Conservation (phyloP, 2,113 vertebrate species). For the Carettochelys insculpta region DNA sequence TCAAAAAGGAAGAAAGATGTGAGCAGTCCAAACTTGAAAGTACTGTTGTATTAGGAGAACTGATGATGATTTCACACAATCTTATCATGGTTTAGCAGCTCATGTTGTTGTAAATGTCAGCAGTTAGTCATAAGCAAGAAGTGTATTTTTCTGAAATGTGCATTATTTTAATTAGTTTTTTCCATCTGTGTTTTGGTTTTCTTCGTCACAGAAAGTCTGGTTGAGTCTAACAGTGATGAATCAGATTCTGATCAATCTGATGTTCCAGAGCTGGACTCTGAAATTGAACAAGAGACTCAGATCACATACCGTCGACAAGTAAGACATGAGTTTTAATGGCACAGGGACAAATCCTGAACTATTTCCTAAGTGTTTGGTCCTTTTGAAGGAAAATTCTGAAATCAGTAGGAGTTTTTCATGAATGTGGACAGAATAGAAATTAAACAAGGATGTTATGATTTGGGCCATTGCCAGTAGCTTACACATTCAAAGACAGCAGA, state of each 20-base stretch:
- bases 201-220: constrained; percentile 85
- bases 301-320: constrained; percentile 94
- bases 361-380: neutral
- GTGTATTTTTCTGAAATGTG: constrained; percentile 22
- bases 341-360: neutral
- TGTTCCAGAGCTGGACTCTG: constrained; percentile 98
- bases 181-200: constrained; percentile 35
- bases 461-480: neutral
- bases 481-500: neutral
- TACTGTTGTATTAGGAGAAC: neutral
- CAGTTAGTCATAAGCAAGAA: constrained; percentile 27
- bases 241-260: constrained; percentile 98
- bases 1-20: neutral
- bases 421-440: neutral
- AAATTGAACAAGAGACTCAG: constrained; percentile 98
- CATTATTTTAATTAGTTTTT: neutral
- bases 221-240: constrained; percentile 96
- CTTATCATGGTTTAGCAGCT: constrained; percentile 14
- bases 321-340: neutral
- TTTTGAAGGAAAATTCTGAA: neutral
- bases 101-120: neutral
- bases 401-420: neutral
- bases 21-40: neutral
- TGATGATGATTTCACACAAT: neutral
- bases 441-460: neutral